These are phyloP conservation scores for Idaea biselata DNA, from an alignment of 2,888 invertebrate species.

Conservation along the genomic window DNA sequence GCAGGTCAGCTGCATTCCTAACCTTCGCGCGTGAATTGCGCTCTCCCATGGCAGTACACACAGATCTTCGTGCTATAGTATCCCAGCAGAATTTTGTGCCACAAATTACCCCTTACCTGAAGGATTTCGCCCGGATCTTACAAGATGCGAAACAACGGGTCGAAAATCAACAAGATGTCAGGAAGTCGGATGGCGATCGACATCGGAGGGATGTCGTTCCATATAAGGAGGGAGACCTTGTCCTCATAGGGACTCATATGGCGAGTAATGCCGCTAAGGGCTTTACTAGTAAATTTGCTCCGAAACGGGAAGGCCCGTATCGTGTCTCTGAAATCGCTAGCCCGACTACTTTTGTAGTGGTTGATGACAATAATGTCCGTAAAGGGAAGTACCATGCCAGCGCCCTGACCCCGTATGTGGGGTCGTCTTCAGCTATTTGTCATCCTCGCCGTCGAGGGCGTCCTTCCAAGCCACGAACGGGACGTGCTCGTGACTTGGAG, in stretches of 20 bases:
- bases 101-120: conserved; percentile 10
- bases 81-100: conserved; percentile 8
- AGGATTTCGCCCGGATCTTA: conserved; percentile 3
- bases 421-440: neutral
- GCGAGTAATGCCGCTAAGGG: conserved; percentile 14
- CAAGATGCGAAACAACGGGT: conserved; percentile 5
- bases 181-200: conserved; percentile 5
- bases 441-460: conserved; percentile 8
- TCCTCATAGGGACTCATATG: conserved; percentile 9
- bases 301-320: conserved; percentile 14
- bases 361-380: neutral
- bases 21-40: conserved; percentile 37
- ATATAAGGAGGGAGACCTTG: conserved; percentile 9
- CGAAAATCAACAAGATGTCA: conserved; percentile 5
- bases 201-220: neutral
- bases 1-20: conserved; percentile 31
- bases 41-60: conserved; percentile 16
- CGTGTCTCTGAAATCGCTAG: conserved; percentile 3
- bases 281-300: conserved; percentile 14
- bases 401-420: conserved; percentile 9
- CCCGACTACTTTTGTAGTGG: conserved; percentile 11
- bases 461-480: conserved; percentile 14
- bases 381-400: conserved; percentile 18
- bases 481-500: conserved; percentile 15
- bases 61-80: conserved; percentile 6